Percentiles rank a stretch among this genome's conserved stretches.
Evolutionary conservation across 37 sponge, comb jelly and placozoan species (phyloP).

Genomic region (Diacarnus erythraeanus): DNA sequence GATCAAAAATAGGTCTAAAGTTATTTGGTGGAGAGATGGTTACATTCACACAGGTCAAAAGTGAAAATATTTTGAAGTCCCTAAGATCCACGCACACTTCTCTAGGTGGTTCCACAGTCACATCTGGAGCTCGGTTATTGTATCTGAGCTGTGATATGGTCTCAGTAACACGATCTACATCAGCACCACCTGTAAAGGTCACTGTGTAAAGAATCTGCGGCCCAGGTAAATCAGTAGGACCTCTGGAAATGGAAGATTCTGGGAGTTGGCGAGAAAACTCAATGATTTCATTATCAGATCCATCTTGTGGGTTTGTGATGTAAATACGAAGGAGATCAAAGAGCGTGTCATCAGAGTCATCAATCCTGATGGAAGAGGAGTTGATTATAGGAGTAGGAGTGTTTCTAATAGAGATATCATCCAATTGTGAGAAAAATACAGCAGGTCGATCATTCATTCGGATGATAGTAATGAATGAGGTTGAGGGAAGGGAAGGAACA

Average conservation of each 20-base stretch:
- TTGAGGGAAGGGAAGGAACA: background rate
- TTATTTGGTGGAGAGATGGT: constrained; percentile 59
- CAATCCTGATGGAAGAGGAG: constrained; percentile 30
- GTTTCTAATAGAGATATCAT: constrained; percentile 40
- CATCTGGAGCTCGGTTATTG: constrained; percentile 49
- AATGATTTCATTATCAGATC: constrained; percentile 46
- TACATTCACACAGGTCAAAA: constrained; percentile 60
- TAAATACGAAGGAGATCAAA: constrained; percentile 44
- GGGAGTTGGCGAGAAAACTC: constrained; percentile 49
- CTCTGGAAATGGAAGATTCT: constrained; percentile 22
- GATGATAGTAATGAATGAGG: constrained; percentile 31
- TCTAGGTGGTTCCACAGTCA: constrained; percentile 38
- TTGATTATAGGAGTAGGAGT: constrained; percentile 48
- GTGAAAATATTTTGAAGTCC: constrained; percentile 42
- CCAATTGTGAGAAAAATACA: constrained; percentile 22
- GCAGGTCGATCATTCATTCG: constrained; percentile 61
- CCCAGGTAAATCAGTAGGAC: constrained; percentile 28
- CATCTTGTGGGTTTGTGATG: constrained; percentile 66
- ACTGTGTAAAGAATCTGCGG: constrained; percentile 36
- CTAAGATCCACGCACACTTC: constrained; percentile 48
- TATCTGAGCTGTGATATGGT: constrained; percentile 54
- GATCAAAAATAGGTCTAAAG: constrained; percentile 41
- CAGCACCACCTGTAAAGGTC: constrained; percentile 37
- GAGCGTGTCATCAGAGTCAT: constrained; percentile 54
- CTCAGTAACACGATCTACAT: constrained; percentile 9